Base-by-base conservation (phyloP, 2,888 invertebrate species). In the Rhagonycha lutea region DNA sequence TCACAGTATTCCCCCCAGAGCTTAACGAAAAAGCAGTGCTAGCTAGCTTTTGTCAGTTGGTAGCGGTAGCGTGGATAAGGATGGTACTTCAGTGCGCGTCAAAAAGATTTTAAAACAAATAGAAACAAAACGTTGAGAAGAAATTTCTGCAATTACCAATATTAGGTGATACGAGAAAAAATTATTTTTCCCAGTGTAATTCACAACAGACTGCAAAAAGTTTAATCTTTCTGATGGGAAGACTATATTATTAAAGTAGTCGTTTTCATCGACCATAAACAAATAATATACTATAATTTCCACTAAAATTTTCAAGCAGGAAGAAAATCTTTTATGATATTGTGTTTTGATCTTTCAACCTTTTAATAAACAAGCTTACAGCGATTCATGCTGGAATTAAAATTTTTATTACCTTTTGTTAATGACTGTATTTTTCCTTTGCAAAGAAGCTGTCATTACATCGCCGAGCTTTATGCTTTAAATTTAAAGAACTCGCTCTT, bases 401-500 rank as follows among this genome's bases (percentile, higher is more conserved):
- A 72, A 72, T 67, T 65, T 72, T 72, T 72, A 72, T 67, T 72
- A 26, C 72, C 60, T 65, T 72, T 72, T 72, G 72, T 72, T 72
- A 72, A 72, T 60, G 63, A 47, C 72, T 14, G 47, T 67, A 63
- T 72, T 65, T 72, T 72, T 72, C 70, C 72, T 65, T 67, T 72
- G 67, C 26, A 26, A 71, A 63, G 71, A 32, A 71, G 63, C 71
- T 63, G 71, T 63, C 62, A 65, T 65, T 65, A 65, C 63, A 65
- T 24, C 12, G 63, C 62, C 65, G 14, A 24, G 32, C 65, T 72
- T 72, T 72, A 24, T 71, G 72, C 26, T 67, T 60, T 65, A 47
- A 65, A 65, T 47, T 67, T 32, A 18, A 60, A 24, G 67, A 24
- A 60, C 72, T 67, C 63, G 65, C 23, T 72, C 65, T 72, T 65